Evolutionary conservation across 2,797 vertebrate species (phyloP).

Genomic region (Parambassis ranga): DNA sequence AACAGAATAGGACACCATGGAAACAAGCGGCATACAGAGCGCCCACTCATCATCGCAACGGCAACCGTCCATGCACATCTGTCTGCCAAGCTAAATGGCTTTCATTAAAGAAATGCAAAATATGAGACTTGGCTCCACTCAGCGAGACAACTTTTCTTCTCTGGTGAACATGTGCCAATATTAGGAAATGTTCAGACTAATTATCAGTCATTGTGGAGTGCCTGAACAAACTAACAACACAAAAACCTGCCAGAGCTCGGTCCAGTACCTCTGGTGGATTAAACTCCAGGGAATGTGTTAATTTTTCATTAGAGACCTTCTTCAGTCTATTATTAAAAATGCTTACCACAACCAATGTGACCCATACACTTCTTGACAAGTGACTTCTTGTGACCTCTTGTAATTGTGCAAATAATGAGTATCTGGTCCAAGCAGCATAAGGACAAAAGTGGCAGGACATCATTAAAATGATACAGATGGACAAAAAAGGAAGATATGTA

Average conservation of each 20-base stretch:
- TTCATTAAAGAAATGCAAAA: conserved; percentile 37
- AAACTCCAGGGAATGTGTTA: conserved; percentile 5
- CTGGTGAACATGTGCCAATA: conserved; percentile 26
- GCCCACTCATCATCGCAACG: conserved; percentile 33
- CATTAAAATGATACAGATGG: background rate
- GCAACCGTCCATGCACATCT: conserved; percentile 17
- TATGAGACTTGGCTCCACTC: conserved; percentile 19
- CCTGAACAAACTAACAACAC: conserved; percentile 12
- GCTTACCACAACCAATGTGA: background rate
- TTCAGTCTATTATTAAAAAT: background rate
- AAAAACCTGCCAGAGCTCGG: conserved; percentile 13
- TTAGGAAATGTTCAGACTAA: conserved; percentile 30
- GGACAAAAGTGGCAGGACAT: background rate
- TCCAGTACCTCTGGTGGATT: conserved; percentile 3
- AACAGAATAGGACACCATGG: conserved; percentile 21
- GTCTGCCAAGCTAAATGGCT: conserved; percentile 30
- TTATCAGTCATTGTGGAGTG: conserved; percentile 49
- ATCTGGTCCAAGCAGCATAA: background rate
- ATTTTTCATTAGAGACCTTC: background rate
- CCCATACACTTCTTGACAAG: background rate
- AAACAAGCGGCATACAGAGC: conserved; percentile 16
- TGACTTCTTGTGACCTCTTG: background rate
- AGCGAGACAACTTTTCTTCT: background rate
- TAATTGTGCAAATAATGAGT: conserved; percentile 13
- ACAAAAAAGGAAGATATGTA: too few species aligned